These are phyloP conservation scores for Agriotes lineatus DNA, from an alignment of 2,888 invertebrate genomes.

Conservation along the genomic window DNA sequence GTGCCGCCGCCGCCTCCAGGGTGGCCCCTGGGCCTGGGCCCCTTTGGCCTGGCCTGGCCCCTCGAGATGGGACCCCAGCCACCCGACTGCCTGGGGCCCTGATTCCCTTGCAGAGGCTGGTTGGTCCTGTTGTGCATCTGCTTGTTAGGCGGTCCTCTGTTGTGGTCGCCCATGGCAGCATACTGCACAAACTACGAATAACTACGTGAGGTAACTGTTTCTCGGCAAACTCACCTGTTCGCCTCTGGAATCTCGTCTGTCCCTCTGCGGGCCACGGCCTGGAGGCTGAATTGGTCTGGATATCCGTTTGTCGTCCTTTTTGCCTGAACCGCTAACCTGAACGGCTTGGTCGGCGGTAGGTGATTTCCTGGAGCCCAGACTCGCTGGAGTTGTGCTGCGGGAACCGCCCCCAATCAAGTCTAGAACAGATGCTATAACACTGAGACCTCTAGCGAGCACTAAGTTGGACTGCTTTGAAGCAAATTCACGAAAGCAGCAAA, in stretches of 20 bases:
- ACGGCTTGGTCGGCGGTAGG: constrained; percentile 89
- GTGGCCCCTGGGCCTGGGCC: constrained; percentile 14
- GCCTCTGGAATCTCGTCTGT: constrained; percentile 56
- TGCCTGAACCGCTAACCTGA: constrained; percentile 71
- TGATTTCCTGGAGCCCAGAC: constrained; percentile 80
- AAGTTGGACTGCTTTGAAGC: not conserved
- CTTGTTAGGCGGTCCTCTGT: constrained; percentile 56
- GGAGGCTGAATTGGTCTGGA: constrained; percentile 62
- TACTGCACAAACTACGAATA: constrained; percentile 3
- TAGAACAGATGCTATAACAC: constrained; percentile 69
- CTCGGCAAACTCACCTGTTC: constrained; percentile 12
- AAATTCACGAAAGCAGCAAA: not conserved
- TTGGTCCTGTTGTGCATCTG: constrained; percentile 55
- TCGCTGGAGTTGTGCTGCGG: constrained; percentile 86
- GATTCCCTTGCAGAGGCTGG: constrained; percentile 13
- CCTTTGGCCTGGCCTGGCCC: constrained; percentile 61
- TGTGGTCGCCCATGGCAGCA: not conserved
- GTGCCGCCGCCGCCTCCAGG: constrained; percentile 1
- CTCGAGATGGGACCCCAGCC: constrained; percentile 66
- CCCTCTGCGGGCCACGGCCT: constrained; percentile 59
- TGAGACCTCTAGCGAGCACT: constrained; percentile 49
- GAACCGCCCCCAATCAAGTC: constrained; percentile 80
- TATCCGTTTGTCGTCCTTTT: constrained; percentile 61
- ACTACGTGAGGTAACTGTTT: not conserved
- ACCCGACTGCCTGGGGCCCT: constrained; percentile 59